A percentile compares a stretch with the other conserved stretches of the same genome.
Conservation (phyloP, 2,113 vertebrate species). For the Tachysurus fulvidraco region DNA sequence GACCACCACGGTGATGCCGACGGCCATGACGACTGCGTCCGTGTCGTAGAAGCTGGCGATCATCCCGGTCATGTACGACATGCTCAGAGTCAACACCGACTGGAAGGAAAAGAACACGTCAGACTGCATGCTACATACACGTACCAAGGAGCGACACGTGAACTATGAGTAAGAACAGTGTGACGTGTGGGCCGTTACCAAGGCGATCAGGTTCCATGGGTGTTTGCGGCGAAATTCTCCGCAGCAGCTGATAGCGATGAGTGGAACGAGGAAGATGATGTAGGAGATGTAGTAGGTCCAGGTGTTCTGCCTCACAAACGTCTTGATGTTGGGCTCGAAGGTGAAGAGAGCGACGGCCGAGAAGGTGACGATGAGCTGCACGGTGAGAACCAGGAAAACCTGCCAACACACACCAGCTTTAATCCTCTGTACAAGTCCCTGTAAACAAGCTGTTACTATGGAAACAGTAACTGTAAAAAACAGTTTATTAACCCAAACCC, state of each 20-base stretch:
- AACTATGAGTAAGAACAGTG: background rate
- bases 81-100: constrained; percentile 87
- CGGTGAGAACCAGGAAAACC: constrained; percentile 91
- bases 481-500: background rate
- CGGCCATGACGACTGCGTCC: constrained; percentile 88
- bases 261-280: constrained; percentile 84
- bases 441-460: background rate
- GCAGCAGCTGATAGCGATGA: constrained; percentile 91
- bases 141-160: background rate
- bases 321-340: constrained; percentile 80
- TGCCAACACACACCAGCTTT: constrained; percentile 49
- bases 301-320: constrained; percentile 79
- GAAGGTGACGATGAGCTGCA: constrained; percentile 85
- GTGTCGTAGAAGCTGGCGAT: constrained; percentile 94
- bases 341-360: constrained; percentile 89
- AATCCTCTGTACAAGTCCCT: background rate
- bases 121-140: background rate
- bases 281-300: constrained; percentile 95
- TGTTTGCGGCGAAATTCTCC: constrained; percentile 91
- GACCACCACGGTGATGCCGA: constrained; percentile 89
- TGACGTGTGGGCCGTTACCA: constrained; percentile 71
- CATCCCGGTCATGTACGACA: constrained; percentile 98
- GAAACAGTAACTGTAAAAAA: background rate
- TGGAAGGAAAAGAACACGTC: constrained; percentile 55
- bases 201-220: constrained; percentile 90